phyloP scores from a whole-genome alignment of 2,888 invertebrate species.

The Psylliodes chrysocephalus region DNA sequence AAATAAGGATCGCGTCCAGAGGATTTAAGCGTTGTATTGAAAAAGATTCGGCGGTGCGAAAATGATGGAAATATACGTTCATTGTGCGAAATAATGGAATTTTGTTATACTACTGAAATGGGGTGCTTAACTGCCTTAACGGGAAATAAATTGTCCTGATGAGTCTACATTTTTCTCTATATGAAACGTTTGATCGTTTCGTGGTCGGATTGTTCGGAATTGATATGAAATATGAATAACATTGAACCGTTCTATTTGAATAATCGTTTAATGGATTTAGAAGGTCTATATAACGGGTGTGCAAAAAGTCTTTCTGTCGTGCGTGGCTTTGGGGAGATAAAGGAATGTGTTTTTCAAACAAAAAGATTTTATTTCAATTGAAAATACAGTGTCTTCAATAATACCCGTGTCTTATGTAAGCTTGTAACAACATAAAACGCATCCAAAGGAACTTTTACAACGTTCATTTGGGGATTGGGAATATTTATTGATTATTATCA shows the following conservation, averaged over 20 bases:
- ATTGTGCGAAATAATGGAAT: conserved; percentile 41
- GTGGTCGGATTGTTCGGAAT: conserved; percentile 10
- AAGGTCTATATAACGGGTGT: too few relatives aligned
- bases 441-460: too few relatives aligned
- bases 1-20: conserved; percentile 14
- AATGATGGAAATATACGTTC: conserved; percentile 39
- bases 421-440: too few relatives aligned
- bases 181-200: conserved; percentile 23
- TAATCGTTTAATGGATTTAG: too few relatives aligned
- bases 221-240: conserved; percentile 5
- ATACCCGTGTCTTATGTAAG: too few relatives aligned
- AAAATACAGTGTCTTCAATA: too few relatives aligned
- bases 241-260: neutral
- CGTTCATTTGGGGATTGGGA: too few relatives aligned
- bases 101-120: conserved; percentile 29
- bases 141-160: conserved; percentile 39
- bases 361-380: too few relatives aligned
- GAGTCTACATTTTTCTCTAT: conserved; percentile 38
- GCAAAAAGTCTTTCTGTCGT: too few relatives aligned
- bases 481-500: too few relatives aligned
- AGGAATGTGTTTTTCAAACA: too few relatives aligned
- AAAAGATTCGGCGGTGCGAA: conserved; percentile 40
- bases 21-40: conserved; percentile 21
- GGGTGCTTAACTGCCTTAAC: conserved; percentile 39
- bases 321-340: too few relatives aligned